Evolutionary conservation across 2,113 vertebrate species (phyloP).

Genomic region (Brachirus orientalis): DNA sequence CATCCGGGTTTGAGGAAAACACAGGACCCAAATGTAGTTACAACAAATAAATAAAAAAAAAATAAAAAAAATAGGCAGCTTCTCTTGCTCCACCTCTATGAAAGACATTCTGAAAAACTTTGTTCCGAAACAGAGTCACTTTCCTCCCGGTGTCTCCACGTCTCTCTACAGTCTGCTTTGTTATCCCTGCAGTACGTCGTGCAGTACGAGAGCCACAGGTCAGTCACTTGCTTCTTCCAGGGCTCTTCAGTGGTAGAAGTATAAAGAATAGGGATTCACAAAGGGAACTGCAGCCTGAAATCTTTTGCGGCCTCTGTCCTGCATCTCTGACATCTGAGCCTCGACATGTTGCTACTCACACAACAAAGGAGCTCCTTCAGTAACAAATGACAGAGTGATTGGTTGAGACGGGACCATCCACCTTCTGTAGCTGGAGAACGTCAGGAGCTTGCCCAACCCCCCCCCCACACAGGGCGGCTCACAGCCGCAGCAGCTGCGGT

Average conservation of each 20-base stretch:
- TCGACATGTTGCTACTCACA: background rate
- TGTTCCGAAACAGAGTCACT: too few species aligned
- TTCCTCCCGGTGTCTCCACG: too few species aligned
- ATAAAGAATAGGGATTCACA: background rate
- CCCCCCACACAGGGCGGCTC: background rate
- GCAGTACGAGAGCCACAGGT: background rate
- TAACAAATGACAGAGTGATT: constrained; percentile 16
- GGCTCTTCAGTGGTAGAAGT: background rate
- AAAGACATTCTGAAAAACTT: too few species aligned
- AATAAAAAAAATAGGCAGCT: too few species aligned
- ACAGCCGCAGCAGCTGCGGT: constrained; percentile 10
- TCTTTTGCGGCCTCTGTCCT: background rate
- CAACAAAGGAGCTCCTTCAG: background rate
- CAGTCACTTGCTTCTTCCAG: background rate
- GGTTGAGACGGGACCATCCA: background rate
- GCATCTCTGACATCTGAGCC: background rate
- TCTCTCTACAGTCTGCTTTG: too few species aligned
- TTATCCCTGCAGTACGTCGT: background rate
- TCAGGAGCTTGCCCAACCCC: too few species aligned
- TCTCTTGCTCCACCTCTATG: too few species aligned
- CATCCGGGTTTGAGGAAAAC: too few species aligned
- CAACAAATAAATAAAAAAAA: too few species aligned
- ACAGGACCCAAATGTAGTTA: too few species aligned
- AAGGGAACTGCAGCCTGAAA: background rate
- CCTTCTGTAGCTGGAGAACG: background rate